Conservation (phyloP, 35 echinoderm and acorn worm species). For the Apostichopus parvimensis region DNA sequence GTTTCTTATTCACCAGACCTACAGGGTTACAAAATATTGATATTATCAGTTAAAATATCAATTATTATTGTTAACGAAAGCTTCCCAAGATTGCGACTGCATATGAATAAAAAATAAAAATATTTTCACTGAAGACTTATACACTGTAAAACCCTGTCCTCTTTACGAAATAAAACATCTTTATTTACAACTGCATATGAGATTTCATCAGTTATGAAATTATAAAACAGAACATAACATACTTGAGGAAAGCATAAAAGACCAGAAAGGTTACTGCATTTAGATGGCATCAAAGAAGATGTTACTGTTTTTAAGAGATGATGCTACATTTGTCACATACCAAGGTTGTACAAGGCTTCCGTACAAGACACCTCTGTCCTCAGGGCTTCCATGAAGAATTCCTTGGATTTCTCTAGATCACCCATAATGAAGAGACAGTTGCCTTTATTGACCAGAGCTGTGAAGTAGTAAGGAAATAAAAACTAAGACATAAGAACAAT, state of each 20-base stretch:
- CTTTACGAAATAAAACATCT: too few species aligned
- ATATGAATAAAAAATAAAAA: too few species aligned
- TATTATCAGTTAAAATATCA: too few species aligned
- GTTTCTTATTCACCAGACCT: constrained; percentile 88
- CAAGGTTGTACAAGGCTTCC: constrained; percentile 91
- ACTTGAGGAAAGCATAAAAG: not conserved
- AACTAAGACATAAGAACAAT: not conserved
- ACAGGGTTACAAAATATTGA: not conserved
- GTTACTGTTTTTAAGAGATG: not conserved
- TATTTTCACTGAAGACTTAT: too few species aligned
- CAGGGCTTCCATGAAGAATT: constrained; percentile 85
- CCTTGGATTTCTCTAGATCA: constrained; percentile 79
- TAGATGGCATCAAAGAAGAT: too few species aligned
- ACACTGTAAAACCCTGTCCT: too few species aligned
- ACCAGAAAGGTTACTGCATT: not conserved
- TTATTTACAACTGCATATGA: too few species aligned
- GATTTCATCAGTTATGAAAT: too few species aligned
- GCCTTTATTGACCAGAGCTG: constrained; percentile 71
- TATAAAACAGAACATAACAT: too few species aligned
- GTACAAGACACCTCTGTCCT: constrained; percentile 91
- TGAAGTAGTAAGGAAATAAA: not conserved
- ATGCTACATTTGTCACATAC: constrained; percentile 46
- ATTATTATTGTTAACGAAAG: too few species aligned
- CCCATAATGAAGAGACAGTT: constrained; percentile 85
- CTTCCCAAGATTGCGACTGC: too few species aligned